A percentile compares a stretch with the other conserved stretches of the same genome.
phyloP scores from a whole-genome alignment of 2,797 vertebrate species.

The Taenioides sp. region DNA sequence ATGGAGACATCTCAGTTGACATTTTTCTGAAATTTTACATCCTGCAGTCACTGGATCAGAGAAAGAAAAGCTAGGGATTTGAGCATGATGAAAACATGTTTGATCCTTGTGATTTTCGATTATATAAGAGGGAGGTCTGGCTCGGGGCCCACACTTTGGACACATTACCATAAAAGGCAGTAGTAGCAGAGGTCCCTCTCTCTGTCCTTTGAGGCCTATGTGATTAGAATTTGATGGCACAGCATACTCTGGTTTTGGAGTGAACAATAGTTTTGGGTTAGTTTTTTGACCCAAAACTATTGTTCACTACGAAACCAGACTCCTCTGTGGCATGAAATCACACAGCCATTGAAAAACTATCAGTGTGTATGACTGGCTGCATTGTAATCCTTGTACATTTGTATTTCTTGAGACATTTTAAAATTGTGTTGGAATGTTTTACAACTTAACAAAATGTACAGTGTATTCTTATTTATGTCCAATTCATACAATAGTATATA shows the following conservation, averaged over 20 bases:
- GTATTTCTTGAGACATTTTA: too few relatives aligned
- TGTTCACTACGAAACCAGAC: not conserved
- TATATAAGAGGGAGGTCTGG: too few relatives aligned
- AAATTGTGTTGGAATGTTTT: too few relatives aligned
- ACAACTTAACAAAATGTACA: too few relatives aligned
- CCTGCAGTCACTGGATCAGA: not conserved
- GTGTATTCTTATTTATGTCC: too few relatives aligned
- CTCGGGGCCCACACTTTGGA: conserved; percentile 19
- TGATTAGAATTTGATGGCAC: not conserved
- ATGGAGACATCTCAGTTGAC: conserved; percentile 39
- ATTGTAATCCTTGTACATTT: too few relatives aligned
- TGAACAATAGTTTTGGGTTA: not conserved
- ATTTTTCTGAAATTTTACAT: conserved; percentile 7
- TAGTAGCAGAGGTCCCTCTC: conserved; percentile 10
- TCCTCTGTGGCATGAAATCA: not conserved
- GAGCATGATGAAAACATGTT: conserved; percentile 14
- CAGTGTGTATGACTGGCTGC: too few relatives aligned
- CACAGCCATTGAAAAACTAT: not conserved
- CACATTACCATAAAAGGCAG: conserved; percentile 42
- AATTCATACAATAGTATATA: too few relatives aligned
- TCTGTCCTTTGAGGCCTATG: not conserved
- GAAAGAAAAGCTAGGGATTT: not conserved
- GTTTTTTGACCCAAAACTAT: too few relatives aligned
- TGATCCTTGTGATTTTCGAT: conserved; percentile 37
- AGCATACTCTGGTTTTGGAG: not conserved